Base-by-base conservation (phyloP, 2,888 invertebrate species). In the Drosophila algonquin region DNA sequence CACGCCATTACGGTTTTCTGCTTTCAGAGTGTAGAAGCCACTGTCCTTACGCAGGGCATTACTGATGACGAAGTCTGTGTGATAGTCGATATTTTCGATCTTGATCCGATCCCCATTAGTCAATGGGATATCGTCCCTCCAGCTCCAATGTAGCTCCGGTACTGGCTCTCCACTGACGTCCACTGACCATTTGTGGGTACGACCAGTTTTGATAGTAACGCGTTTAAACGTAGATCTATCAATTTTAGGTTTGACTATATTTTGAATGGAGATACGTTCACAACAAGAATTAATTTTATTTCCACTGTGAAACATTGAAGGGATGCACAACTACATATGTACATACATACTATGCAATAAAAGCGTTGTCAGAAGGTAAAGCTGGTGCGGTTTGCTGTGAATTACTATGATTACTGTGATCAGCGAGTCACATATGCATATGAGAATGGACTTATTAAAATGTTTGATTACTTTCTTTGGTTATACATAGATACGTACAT, bases 101-200 rank as follows among this genome's bases (percentile, higher is more conserved):
- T 95, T 95, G 75, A 96, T 91, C 58, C 93, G 44, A 94, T 94
- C 65, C 95, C 88, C 89, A 95, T 95, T 82, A 93, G 93, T 67
- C 94, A 97, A 89, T 95, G 95, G 93, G 95, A 96, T 84, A 93
- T 94, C 83, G 21, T 82, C 82, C 10, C 82, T 67, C 82, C 82
- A 82, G 57, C 86, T 82, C 99, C 99, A 99, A 12, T 95, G 96
- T 35, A 98, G 96, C 8, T 94, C 96, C 79, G 99, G 98, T 58
- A 97, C 95, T 5, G 99, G 99, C 93, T 99, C 98, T 68, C 98
- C 99, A 90, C 95, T 95, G 55, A 98, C 96, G 88, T 97, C 7
- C 96, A 96, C 56, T 97, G 95, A 61, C 98, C 98, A 78, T 96
- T 96, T 93, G 27, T 86, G 82, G n/a, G 81, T 83, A 5, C 82